Evolutionary conservation across 2,888 invertebrate species (phyloP).

Genomic region (Luperina testacea): DNA sequence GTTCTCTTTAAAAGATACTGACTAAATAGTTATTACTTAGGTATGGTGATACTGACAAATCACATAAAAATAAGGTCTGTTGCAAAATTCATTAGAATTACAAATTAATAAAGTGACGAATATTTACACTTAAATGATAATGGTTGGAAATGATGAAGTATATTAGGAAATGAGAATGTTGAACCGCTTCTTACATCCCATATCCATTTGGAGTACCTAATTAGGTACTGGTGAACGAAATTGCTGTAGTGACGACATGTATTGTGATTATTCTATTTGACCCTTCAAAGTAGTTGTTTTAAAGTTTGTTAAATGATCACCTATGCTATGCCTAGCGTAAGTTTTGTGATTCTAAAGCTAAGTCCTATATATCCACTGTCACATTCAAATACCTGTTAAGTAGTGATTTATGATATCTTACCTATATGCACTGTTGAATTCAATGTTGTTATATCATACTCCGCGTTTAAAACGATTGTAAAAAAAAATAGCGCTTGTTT

Average conservation of each 20-base stretch:
- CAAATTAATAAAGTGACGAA: constrained; percentile 66
- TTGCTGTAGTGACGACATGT: constrained; percentile 68
- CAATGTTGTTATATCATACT: constrained; percentile 71
- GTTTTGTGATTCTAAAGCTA: constrained; percentile 83
- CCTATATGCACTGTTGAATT: constrained; percentile 73
- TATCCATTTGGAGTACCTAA: constrained; percentile 50
- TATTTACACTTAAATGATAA: constrained; percentile 71
- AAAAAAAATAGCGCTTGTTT: constrained; percentile 45
- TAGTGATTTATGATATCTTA: constrained; percentile 69
- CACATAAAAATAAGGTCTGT: constrained; percentile 83
- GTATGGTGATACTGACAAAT: constrained; percentile 82
- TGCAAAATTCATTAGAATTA: constrained; percentile 76
- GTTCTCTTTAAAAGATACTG: constrained; percentile 83
- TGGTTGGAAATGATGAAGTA: constrained; percentile 66
- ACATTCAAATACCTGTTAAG: constrained; percentile 75
- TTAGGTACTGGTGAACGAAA: constrained; percentile 62
- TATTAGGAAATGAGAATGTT: constrained; percentile 62
- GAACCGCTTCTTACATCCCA: constrained; percentile 56
- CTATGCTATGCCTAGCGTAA: constrained; percentile 81
- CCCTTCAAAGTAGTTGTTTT: constrained; percentile 81
- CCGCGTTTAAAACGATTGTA: constrained; percentile 65
- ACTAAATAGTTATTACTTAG: constrained; percentile 81
- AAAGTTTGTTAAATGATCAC: constrained; percentile 76
- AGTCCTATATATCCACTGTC: constrained; percentile 82
- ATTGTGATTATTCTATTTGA: constrained; percentile 75